Conservation (phyloP, 2,888 invertebrate species). For the Mythimna pallens region DNA sequence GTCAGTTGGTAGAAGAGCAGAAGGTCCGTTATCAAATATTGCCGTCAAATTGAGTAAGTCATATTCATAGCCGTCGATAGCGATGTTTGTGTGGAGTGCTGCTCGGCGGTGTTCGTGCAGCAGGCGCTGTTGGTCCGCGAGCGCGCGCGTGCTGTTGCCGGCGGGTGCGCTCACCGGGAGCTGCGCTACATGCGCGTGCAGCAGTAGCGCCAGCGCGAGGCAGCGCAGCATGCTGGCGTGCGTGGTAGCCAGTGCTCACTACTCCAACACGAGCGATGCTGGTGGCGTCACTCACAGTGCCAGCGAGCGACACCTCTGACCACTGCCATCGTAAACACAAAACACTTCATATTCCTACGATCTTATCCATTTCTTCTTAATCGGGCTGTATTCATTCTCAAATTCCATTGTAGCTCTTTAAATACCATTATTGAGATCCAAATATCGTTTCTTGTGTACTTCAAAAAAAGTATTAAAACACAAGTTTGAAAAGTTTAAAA, state of each 20-base stretch:
- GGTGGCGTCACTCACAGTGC: not conserved
- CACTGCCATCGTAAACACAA: constrained; percentile 12
- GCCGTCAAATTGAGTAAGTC: constrained; percentile 41
- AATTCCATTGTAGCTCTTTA: not conserved
- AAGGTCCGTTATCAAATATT: constrained; percentile 14
- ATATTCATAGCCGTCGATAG: constrained; percentile 32
- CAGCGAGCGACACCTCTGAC: not conserved
- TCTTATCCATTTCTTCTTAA: not conserved
- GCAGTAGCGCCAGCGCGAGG: constrained; percentile 36
- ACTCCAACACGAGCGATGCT: constrained; percentile 5
- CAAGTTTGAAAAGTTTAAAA: not conserved
- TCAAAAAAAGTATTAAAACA: not conserved
- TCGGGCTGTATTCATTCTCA: not conserved
- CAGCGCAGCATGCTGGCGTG: constrained; percentile 33
- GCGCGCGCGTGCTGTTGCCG: constrained; percentile 19
- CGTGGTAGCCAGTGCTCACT: constrained; percentile 23
- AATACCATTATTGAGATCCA: not conserved
- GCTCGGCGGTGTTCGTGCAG: constrained; percentile 16
- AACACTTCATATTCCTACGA: constrained; percentile 4
- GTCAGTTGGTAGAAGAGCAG: not conserved
- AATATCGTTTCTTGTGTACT: not conserved
- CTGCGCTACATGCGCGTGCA: constrained; percentile 22
- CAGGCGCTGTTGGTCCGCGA: constrained; percentile 5
- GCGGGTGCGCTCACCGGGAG: not conserved
- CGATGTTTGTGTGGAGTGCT: not conserved